Evolutionary conservation across 1,140 invertebrate genomes (phyloP).

Genomic region (Aradophagus sp.): DNA sequence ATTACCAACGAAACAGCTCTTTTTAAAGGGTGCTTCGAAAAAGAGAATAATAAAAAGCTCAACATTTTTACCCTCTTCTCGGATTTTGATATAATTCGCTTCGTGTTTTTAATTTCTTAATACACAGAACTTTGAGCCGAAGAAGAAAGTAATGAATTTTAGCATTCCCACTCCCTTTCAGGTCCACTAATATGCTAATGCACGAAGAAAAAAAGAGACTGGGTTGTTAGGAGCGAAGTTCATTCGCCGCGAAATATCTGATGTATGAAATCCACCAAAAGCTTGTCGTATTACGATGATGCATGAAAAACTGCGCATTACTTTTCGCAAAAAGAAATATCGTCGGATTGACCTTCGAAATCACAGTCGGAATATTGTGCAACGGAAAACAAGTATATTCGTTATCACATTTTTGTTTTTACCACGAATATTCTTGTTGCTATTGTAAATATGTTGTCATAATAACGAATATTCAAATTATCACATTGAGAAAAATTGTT

Average conservation of each 20-base stretch:
- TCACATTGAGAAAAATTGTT: no score
- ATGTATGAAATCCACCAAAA: conserved; percentile 35
- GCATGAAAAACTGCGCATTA: conserved; percentile 12
- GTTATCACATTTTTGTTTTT: no score
- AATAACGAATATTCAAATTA: no score
- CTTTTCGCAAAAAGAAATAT: conserved; percentile 4
- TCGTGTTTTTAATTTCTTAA: conserved; percentile 29
- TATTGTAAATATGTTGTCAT: no score
- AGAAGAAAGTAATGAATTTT: conserved; percentile 30
- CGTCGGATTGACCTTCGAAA: conserved; percentile 8
- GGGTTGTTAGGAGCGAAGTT: conserved; percentile 34
- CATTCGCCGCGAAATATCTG: conserved; percentile 27
- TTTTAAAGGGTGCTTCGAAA: no score
- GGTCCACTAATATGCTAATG: conserved; percentile 37
- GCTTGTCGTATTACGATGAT: conserved; percentile 20
- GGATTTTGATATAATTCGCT: not conserved
- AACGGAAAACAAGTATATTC: no score
- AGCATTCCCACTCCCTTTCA: conserved; percentile 1
- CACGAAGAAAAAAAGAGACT: conserved; percentile 24
- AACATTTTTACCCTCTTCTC: not conserved
- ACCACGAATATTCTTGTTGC: no score
- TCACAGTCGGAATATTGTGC: no score
- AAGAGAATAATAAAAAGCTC: no score
- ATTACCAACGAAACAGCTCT: conserved; percentile 15
- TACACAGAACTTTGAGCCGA: conserved; percentile 15